Evolutionary conservation across 2,888 invertebrate species (phyloP).

Genomic region (Brenthis daphne): DNA sequence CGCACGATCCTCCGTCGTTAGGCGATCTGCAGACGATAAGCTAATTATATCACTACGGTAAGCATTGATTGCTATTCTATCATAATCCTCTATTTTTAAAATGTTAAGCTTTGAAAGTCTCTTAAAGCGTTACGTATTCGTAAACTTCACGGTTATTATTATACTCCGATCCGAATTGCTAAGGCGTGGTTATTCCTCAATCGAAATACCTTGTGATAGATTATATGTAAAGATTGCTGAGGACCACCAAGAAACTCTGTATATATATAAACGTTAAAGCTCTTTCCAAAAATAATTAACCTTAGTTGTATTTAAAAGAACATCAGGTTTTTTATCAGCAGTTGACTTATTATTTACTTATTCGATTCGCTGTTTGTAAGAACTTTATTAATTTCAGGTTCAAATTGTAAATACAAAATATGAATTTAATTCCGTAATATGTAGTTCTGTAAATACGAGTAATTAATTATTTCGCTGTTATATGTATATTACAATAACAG

Average conservation of each 20-base stretch:
- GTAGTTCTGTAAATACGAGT: too few species aligned
- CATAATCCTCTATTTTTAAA: slow-evolving; percentile 67
- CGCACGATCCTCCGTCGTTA: slow-evolving; percentile 63
- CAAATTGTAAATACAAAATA: too few species aligned
- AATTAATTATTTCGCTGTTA: too few species aligned
- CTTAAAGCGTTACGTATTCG: slow-evolving; percentile 47
- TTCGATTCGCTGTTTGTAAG: too few species aligned
- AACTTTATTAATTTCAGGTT: too few species aligned
- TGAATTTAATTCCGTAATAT: too few species aligned
- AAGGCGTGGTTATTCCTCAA: slow-evolving; percentile 56
- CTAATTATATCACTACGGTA: slow-evolving; percentile 69
- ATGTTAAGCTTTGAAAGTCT: slow-evolving; percentile 59
- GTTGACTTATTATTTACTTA: too few species aligned
- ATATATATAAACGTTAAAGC: slow-evolving; percentile 50
- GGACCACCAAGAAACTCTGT: slow-evolving; percentile 61
- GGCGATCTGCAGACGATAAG: slow-evolving; percentile 73
- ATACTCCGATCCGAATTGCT: slow-evolving; percentile 58
- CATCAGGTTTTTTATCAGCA: too few species aligned
- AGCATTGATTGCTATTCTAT: slow-evolving; percentile 65
- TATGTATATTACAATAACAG: too few species aligned
- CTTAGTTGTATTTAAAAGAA: too few species aligned
- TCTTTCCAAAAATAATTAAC: neutral
- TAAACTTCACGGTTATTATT: slow-evolving; percentile 57
- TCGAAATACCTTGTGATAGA: slow-evolving; percentile 50
- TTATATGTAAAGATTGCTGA: slow-evolving; percentile 46